A percentile compares a stretch with the other conserved stretches of the same genome.
These are phyloP conservation scores for Clarias magur DNA, from an alignment of 2,113 vertebrate genomes.

Conservation along the genomic window DNA sequence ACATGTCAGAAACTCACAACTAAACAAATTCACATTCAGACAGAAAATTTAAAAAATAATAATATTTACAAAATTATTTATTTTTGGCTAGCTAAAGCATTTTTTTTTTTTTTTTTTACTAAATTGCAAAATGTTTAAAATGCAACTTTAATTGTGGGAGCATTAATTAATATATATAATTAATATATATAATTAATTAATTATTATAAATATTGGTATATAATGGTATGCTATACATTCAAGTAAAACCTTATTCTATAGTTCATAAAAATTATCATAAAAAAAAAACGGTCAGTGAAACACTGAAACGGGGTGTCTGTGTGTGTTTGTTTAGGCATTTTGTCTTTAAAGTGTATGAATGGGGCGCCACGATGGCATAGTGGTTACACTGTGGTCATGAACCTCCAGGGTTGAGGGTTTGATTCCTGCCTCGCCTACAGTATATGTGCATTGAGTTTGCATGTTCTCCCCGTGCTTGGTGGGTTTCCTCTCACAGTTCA, in stretches of 20 bases:
- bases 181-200: too few relatives aligned
- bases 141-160: not conserved
- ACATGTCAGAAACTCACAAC: not conserved
- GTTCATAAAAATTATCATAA: not conserved
- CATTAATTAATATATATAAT: too few relatives aligned
- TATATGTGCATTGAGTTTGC: too few relatives aligned
- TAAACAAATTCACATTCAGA: not conserved
- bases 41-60: not conserved
- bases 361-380: too few relatives aligned
- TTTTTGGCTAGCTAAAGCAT: not conserved
- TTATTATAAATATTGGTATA: not conserved
- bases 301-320: not conserved
- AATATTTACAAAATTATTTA: too few relatives aligned
- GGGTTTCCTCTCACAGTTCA: too few relatives aligned
- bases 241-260: not conserved
- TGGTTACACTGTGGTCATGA: too few relatives aligned
- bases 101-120: not conserved
- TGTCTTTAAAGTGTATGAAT: not conserved
- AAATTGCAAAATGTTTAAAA: not conserved
- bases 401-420: too few relatives aligned
- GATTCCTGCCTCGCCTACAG: too few relatives aligned
- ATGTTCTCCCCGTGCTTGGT: too few relatives aligned
- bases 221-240: not conserved
- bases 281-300: not conserved
- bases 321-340: not conserved